Evolutionary conservation across 2,797 vertebrate species (phyloP), one percentile per base, ranked within the genome.

Genomic region (Aplochiton taeniatus): DNA sequence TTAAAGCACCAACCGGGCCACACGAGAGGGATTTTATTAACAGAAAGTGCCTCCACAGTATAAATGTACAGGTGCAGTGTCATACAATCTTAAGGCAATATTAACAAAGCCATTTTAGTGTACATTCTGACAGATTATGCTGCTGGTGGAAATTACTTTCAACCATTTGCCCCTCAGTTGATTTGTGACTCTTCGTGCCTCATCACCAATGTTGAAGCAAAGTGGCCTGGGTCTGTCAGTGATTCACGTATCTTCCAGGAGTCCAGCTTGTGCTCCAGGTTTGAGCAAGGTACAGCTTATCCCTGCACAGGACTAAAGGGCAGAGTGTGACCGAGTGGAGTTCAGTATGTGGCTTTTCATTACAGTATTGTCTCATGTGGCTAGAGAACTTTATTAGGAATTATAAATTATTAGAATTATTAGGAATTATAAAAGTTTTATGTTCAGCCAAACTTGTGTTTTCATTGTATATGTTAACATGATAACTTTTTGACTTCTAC

Each of bases 181-280:
- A 65, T 65, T 17, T 57, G 63, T 57, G 63, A 65, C 31, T 54
- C 53, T 17, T 16, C 53, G 5, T 48, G 45, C 47, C 17, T 65
- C 4, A 47, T 65, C 17, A 65, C 43, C n/a, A 31, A 31, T 31
- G 31, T 31, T 31, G 52, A 55, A 43, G 62, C 62, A 31, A 55
- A 55, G 13, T 64, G 62, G 62, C 52, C 62, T 19, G 62, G 62
- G 11, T 44, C 43, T 10, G 62, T 56, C 8, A 17, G 46, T 31
- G 51, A 64, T 44, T 43, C 44, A n/a, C 42, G 51, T 13, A 43
- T 64, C 18, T 64, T 64, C 31, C 31, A 31, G 31, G 31, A 31
- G 31, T 54, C 41, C 43, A 10, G 50, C 51, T 14, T 53, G 31
- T 44, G 16, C 31, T 12, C 50, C 31, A 31, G 31, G 31, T 31